Conservation (phyloP, 2,797 vertebrate species). For the Argentina silus region DNA sequence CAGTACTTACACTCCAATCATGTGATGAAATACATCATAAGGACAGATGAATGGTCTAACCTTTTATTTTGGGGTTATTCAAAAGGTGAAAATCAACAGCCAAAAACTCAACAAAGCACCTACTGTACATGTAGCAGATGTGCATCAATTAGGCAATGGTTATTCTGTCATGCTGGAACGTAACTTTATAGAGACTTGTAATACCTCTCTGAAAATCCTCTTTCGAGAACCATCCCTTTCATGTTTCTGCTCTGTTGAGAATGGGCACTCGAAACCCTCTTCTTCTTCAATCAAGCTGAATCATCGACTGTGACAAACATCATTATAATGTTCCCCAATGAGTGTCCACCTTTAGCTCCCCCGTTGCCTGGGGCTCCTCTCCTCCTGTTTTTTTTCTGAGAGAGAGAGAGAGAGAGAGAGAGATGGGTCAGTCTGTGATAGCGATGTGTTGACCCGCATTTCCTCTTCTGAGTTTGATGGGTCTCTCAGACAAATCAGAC, state of each 20-base stretch:
- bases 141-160: too few relatives aligned
- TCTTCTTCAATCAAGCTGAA: conserved; percentile 69
- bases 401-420: conserved; percentile 28
- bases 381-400: background rate
- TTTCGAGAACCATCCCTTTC: conserved; percentile 33
- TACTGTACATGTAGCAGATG: too few relatives aligned
- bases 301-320: conserved; percentile 69
- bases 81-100: background rate
- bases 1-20: background rate
- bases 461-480: conserved; percentile 50
- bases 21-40: conserved; percentile 1
- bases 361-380: conserved; percentile 46
- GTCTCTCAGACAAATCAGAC: conserved; percentile 53
- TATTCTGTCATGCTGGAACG: too few relatives aligned
- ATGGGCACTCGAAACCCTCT: conserved; percentile 51
- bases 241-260: conserved; percentile 72
- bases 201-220: conserved; percentile 21
- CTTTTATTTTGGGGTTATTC: too few relatives aligned
- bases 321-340: conserved; percentile 67
- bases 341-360: conserved; percentile 66
- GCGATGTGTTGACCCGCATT: conserved; percentile 56
- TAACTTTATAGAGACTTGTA: too few relatives aligned
- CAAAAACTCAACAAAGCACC: background rate
- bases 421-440: conserved; percentile 18
- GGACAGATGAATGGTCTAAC: background rate